These are phyloP conservation scores for Magallana nippona DNA, from an alignment of 2,888 invertebrate genomes.

Conservation along the genomic window DNA sequence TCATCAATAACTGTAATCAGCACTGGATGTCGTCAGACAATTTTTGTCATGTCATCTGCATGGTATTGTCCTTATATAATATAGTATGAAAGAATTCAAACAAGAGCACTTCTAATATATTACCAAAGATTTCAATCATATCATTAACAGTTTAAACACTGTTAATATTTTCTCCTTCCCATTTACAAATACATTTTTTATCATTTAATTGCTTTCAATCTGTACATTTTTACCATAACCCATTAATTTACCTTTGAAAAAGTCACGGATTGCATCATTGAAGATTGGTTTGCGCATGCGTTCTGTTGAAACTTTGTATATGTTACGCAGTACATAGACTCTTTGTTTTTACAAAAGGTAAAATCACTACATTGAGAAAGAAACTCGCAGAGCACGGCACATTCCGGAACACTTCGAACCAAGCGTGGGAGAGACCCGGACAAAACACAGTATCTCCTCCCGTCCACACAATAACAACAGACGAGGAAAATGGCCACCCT, in stretches of 20 bases:
- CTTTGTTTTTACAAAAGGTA: not conserved
- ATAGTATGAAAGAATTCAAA: too few relatives aligned
- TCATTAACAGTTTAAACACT: too few relatives aligned
- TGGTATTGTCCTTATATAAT: too few relatives aligned
- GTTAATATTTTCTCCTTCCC: too few relatives aligned
- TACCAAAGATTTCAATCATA: too few relatives aligned
- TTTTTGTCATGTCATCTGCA: too few relatives aligned
- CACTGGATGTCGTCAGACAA: too few relatives aligned
- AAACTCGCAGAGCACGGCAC: not conserved
- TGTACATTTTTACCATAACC: not conserved
- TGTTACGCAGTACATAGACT: not conserved
- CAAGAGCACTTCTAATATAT: too few relatives aligned
- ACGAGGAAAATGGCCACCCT: not conserved
- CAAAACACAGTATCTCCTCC: not conserved
- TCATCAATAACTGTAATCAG: too few relatives aligned
- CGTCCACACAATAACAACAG: not conserved
- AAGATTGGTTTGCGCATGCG: not conserved
- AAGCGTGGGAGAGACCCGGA: not conserved
- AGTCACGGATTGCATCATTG: not conserved
- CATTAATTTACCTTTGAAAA: not conserved
- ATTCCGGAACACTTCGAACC: not conserved
- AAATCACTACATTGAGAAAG: not conserved
- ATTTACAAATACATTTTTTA: too few relatives aligned
- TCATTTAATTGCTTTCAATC: too few relatives aligned
- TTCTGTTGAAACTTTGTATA: not conserved